Evolutionary conservation across 1,140 invertebrate genomes (phyloP).

Genomic region (Anoplophora glabripennis): DNA sequence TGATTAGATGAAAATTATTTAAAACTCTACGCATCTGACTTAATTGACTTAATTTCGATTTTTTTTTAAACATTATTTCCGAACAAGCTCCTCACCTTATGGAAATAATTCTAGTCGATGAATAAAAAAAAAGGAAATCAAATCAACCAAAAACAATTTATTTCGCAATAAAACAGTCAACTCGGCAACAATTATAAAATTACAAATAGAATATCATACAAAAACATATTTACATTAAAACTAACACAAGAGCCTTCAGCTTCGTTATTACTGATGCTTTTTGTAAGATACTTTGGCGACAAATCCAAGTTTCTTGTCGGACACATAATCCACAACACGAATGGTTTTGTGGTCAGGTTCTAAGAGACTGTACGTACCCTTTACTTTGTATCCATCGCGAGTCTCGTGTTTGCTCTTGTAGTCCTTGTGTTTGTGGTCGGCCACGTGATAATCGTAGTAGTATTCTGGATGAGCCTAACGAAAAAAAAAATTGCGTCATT

Average conservation of each 20-base stretch:
- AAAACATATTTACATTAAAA: neutral
- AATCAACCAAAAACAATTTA: slow-evolving; percentile 15
- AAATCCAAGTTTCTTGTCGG: slow-evolving; percentile 58
- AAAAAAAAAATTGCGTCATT: neutral
- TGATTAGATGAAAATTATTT: no score
- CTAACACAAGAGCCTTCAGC: slow-evolving; percentile 1
- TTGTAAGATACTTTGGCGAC: slow-evolving; percentile 57
- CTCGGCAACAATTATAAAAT: slow-evolving; percentile 16
- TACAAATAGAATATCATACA: slow-evolving; percentile 6
- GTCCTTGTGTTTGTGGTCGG: slow-evolving; percentile 37
- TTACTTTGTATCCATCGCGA: slow-evolving; percentile 45
- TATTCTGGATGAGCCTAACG: slow-evolving; percentile 37
- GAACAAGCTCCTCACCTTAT: no score
- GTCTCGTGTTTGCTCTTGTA: slow-evolving; percentile 38
- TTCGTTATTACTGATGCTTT: slow-evolving; percentile 27
- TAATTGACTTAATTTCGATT: no score
- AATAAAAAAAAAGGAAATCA: neutral
- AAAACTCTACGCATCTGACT: no score
- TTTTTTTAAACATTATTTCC: no score
- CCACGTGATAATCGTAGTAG: slow-evolving; percentile 39
- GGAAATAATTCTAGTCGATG: no score
- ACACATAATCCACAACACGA: slow-evolving; percentile 49
- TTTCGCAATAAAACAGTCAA: slow-evolving; percentile 36
- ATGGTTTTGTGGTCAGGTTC: slow-evolving; percentile 49
- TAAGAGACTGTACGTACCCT: slow-evolving; percentile 49